Evolutionary conservation across 2,888 invertebrate genomes (phyloP), one percentile per base, ranked within the genome.

Genomic region (Spisula solida): DNA sequence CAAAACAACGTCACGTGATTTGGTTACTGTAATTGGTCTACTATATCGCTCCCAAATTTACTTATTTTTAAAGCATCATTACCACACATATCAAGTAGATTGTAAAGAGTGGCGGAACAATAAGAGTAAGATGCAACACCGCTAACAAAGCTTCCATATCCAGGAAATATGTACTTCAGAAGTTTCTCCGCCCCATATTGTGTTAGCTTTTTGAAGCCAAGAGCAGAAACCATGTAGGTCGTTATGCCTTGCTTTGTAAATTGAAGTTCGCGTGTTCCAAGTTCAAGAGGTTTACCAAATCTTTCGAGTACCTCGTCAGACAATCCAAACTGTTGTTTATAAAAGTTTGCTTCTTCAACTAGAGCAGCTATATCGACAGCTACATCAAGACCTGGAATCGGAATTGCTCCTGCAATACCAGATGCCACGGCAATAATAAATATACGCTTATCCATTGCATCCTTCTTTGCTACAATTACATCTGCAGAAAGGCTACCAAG

Each of bases 251-350:
- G 41, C 41, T 41, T 41, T 5, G 41, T 41, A 41, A 41, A 25
- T 41, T 47, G 16, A n/a, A 47, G 4, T 20, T 2, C 8, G 47
- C n/a, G 14, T 79, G 47, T n/a, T 47, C 5, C 18, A 47, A n/a
- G 25, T 56, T 60, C 41, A 31, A 1, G 16, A 56, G 1, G 60
- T n/a, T 16, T n/a, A 14, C 41, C 80, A 56, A 20, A n/a, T 60
- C 20, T 14, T 51, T 41, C 14, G 25, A 88, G 12, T 0, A 56
- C 31, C 8, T 51, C 75, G 8, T 88, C 88, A 85, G 87, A 82
- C 16, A 88, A 18, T 6, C 90, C 87, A 60, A 85, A 85, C 79
- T 84, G 84, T 34, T 88, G 51, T 56, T 47, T 47, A 60, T 90
- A 90, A 66, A 85, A 81, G 0, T 31, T 18, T 0, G 41, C 48